Evolutionary conservation across 64 coral and sea anemone genomes (phyloP).

Genomic region (Dendrophyllia cribrosa): DNA sequence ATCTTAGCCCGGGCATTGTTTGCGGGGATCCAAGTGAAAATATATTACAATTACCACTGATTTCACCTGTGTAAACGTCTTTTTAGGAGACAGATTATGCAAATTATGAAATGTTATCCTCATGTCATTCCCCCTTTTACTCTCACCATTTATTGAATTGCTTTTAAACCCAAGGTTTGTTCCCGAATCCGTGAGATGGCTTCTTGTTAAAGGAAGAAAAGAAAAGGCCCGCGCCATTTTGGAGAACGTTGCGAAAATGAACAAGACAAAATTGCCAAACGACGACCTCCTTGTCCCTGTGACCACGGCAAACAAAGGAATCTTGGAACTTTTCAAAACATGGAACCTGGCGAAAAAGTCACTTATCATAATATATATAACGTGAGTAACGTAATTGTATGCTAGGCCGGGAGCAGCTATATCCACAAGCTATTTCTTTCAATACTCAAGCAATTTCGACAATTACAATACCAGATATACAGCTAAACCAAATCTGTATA

Average conservation of each 20-base stretch:
- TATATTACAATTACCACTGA: not conserved
- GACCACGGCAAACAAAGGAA: slow-evolving; percentile 53
- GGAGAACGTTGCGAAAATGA: slow-evolving; percentile 66
- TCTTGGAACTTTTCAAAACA: slow-evolving; percentile 71
- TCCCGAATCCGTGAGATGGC: slow-evolving; percentile 94
- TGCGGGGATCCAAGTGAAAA: not conserved
- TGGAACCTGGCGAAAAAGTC: slow-evolving; percentile 56
- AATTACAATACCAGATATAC: no score
- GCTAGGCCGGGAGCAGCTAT: no score
- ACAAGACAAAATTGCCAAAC: slow-evolving; percentile 80
- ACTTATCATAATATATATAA: slow-evolving; percentile 75
- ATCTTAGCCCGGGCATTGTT: not conserved
- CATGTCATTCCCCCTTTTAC: not conserved
- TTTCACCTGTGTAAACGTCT: no score
- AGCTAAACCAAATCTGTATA: no score
- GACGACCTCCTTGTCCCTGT: slow-evolving; percentile 73
- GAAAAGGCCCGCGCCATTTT: slow-evolving; percentile 75
- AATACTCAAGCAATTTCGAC: no score
- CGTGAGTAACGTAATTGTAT: slow-evolving; percentile 49
- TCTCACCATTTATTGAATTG: not conserved
- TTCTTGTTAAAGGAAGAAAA: slow-evolving; percentile 66
- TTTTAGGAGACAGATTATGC: no score
- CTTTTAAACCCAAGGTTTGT: slow-evolving; percentile 48
- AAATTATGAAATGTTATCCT: not conserved
- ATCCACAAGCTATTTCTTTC: no score